Evolutionary conservation across 1,140 invertebrate species (phyloP).

Genomic region (Zaprionus taronus): DNA sequence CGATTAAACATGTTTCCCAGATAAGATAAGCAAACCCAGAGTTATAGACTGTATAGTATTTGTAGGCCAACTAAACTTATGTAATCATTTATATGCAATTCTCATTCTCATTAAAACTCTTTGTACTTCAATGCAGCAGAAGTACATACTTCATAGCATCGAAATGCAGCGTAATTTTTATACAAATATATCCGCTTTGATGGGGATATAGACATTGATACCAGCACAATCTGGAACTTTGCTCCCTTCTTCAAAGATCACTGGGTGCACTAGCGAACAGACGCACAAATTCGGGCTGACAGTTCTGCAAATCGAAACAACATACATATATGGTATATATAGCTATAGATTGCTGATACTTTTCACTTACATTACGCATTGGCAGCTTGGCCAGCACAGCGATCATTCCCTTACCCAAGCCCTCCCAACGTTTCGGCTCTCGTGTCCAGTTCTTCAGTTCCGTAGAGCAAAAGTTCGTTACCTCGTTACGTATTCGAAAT

Average conservation of each 20-base stretch:
- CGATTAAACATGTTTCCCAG: conserved; percentile 28
- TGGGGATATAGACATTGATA: not conserved
- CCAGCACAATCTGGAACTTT: not conserved
- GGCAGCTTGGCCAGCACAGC: conserved; percentile 34
- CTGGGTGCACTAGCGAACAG: conserved; percentile 31
- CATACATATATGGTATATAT: not conserved
- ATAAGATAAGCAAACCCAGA: conserved; percentile 38
- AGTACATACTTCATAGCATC: no score
- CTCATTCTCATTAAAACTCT: no score
- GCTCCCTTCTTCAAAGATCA: conserved; percentile 20
- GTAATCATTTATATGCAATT: not conserved
- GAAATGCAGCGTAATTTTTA: not conserved
- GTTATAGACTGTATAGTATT: not conserved
- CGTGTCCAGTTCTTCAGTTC: conserved; percentile 37
- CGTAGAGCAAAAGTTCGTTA: conserved; percentile 25
- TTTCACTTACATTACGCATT: conserved; percentile 34
- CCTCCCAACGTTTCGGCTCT: conserved; percentile 30
- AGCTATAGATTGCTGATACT: no score
- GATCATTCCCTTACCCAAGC: conserved; percentile 28
- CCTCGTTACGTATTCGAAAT: conserved; percentile 25
- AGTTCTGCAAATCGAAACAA: conserved; percentile 20
- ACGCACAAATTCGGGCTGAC: conserved; percentile 37
- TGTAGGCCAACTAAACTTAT: not conserved
- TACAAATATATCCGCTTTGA: not conserved
- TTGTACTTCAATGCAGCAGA: no score